Evolutionary conservation across 2,113 vertebrate species (phyloP), one percentile per base, ranked within the genome.

Genomic region (Equus quagga): DNA sequence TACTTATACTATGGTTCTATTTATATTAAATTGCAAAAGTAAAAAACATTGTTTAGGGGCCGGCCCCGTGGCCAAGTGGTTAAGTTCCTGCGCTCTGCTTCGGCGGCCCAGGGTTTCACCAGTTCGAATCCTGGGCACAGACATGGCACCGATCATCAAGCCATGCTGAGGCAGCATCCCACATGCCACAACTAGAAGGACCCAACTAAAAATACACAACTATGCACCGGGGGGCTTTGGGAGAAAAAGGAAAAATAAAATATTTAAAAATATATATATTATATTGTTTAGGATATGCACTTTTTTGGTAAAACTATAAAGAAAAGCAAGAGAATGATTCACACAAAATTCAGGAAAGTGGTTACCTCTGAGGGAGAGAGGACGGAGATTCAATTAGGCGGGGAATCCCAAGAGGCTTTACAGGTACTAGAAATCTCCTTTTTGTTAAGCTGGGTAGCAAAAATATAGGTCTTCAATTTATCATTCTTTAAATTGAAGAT

Each of bases 331-430:
- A 23, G 28, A 83, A 72, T 54, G 28, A 49, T 65, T 69, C 65
- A 88, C 33, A 96, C 76, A 93, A 96, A 92, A 93, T 72, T 89
- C 44, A 88, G 36, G 1, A 83, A 94, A 96, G 19, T n/a, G 13
- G 44, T 89, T 89, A 89, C 60, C 67, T 89, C 28, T 78, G 44
- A 97, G 41, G 17, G 24, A 89, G 15, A 75, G 36, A 31, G 51
- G 51, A 73, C 5, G 31, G n/a, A 92, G 41, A 76, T 9, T 94
- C 91, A 91, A 49, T 88, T 67, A 89, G 15, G n/a, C 62, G 78
- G 49, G 9, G 15, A 54, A 54, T 49, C 67, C 64, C 44, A 79
- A 78, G n/a, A 96, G 26, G 31, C 41, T 78, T 91, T 70, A 79
- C 75, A 91, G 73, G 36, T 81, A 91, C 76, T 36, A 96, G 46